These are phyloP conservation scores for Penaeus japonicus DNA, from an alignment of 1,140 invertebrate genomes.

Conservation along the genomic window DNA sequence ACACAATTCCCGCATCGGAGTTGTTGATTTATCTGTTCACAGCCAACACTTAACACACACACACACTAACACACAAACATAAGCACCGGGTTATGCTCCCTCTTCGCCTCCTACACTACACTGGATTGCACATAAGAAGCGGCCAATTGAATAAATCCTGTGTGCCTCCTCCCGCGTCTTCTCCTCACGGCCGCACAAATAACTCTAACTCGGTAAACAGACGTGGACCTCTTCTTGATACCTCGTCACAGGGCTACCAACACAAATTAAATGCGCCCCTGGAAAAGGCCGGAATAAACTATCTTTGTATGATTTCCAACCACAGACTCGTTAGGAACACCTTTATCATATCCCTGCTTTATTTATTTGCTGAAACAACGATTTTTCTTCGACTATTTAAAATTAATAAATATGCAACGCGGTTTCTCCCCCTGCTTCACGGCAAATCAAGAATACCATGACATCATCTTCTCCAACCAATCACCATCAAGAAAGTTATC, in stretches of 20 bases:
- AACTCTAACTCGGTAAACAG: not conserved
- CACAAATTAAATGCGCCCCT: no score
- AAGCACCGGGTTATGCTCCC: not conserved
- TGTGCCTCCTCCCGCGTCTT: not conserved
- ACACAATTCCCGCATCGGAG: slow-evolving; percentile 26
- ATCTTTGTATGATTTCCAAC: no score
- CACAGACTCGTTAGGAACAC: no score
- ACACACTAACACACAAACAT: not conserved
- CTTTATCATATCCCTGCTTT: not conserved
- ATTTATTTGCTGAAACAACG: not conserved
- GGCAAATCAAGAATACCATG: not conserved
- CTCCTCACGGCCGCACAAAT: not conserved
- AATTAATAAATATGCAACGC: not conserved
- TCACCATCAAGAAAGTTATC: no score
- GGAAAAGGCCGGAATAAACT: no score
- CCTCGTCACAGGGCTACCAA: no score
- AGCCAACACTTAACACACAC: not conserved
- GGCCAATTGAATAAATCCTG: not conserved
- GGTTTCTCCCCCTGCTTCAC: not conserved
- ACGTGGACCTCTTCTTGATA: no score
- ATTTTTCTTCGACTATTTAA: not conserved
- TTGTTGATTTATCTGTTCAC: not conserved
- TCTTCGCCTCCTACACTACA: not conserved
- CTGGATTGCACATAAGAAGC: not conserved
- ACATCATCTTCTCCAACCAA: not conserved